Evolutionary conservation across 2,888 invertebrate species (phyloP).

Genomic region (Parnassius smintheus): DNA sequence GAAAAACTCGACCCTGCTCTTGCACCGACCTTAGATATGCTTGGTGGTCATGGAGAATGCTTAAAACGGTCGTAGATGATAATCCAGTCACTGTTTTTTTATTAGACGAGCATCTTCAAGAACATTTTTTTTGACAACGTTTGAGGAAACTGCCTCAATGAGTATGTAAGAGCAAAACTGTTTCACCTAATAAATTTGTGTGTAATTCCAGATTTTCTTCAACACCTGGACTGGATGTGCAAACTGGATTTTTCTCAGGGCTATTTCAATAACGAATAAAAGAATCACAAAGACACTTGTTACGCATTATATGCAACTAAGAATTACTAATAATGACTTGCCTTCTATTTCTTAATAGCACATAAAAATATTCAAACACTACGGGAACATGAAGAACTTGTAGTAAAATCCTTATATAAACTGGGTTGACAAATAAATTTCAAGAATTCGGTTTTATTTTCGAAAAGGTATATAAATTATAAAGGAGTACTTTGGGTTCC

Average conservation of each 20-base stretch:
- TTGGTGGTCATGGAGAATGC: too few relatives aligned
- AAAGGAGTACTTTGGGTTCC: neutral
- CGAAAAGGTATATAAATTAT: neutral
- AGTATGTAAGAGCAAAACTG: neutral
- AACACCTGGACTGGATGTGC: neutral
- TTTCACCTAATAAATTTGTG: neutral
- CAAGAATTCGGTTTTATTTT: neutral
- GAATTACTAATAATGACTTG: slow-evolving; percentile 31
- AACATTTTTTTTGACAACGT: too few relatives aligned
- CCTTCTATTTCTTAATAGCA: slow-evolving; percentile 31
- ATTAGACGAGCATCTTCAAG: too few relatives aligned
- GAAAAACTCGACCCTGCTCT: too few relatives aligned
- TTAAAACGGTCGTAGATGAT: too few relatives aligned
- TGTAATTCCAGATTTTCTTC: neutral
- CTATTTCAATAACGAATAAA: slow-evolving; percentile 29
- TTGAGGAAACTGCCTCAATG: neutral
- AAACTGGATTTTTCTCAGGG: slow-evolving; percentile 11
- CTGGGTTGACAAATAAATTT: too few relatives aligned
- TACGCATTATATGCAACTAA: slow-evolving; percentile 27
- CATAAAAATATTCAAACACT: slow-evolving; percentile 22
- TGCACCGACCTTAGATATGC: too few relatives aligned
- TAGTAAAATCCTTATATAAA: neutral
- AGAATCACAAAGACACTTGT: slow-evolving; percentile 27
- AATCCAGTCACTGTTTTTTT: too few relatives aligned
- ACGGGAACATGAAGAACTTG: slow-evolving; percentile 14